These are phyloP conservation scores for Masnerella sp. DNA, from an alignment of 2,888 invertebrate genomes.

Conservation along the genomic window DNA sequence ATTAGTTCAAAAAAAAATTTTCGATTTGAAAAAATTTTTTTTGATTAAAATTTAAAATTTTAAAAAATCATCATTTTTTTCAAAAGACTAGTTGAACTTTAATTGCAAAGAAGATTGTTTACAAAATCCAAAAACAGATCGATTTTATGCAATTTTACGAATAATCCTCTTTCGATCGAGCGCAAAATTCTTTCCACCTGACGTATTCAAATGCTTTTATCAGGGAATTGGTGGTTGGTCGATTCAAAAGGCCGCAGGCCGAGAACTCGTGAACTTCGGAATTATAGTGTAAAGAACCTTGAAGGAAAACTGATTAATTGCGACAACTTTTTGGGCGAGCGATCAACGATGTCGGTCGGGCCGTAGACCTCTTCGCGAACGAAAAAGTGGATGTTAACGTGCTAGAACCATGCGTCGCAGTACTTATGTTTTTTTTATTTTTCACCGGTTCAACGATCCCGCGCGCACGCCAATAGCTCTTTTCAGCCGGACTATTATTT, in stretches of 20 bases:
- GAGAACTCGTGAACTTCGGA: conserved; percentile 6
- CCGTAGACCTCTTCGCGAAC: conserved; percentile 17
- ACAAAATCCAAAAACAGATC: too few relatives aligned
- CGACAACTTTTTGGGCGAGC: conserved; percentile 30
- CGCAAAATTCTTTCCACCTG: background rate
- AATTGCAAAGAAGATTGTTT: too few relatives aligned
- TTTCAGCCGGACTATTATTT: conserved; percentile 31
- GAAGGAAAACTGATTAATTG: conserved; percentile 34
- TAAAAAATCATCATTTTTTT: too few relatives aligned
- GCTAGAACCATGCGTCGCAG: conserved; percentile 15
- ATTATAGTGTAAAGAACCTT: conserved; percentile 17
- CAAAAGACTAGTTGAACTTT: too few relatives aligned
- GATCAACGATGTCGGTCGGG: background rate
- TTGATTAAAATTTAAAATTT: too few relatives aligned
- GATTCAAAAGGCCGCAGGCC: conserved; percentile 11
- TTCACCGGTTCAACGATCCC: conserved; percentile 45
- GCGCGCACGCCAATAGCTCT: conserved; percentile 35
- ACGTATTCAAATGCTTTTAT: conserved; percentile 5
- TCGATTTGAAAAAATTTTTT: too few relatives aligned
- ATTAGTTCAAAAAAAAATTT: too few relatives aligned
- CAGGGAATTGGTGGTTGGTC: conserved; percentile 13
- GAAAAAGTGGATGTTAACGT: conserved; percentile 44
- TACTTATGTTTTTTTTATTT: conserved; percentile 34
- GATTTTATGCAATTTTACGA: too few relatives aligned
- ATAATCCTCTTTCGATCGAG: background rate